Conservation (phyloP, 2,113 vertebrate species). For the Rhinolophus ferrumequinum region DNA sequence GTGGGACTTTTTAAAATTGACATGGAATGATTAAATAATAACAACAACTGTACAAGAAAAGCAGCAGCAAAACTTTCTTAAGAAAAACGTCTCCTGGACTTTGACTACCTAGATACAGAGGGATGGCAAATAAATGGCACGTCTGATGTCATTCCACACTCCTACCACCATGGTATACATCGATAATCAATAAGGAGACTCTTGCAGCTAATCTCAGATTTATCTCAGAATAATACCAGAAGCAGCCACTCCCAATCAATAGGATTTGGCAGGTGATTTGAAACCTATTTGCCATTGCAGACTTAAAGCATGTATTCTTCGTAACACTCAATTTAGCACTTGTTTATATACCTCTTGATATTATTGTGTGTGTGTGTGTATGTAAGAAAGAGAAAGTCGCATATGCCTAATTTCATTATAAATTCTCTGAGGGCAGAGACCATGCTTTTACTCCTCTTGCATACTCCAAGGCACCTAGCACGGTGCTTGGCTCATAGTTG, state of each 20-base stretch:
- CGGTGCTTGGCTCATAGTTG: not conserved
- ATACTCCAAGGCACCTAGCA: not conserved
- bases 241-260: conserved; percentile 40
- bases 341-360: conserved; percentile 12
- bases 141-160: not conserved
- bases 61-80: not conserved
- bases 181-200: conserved; percentile 43
- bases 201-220: conserved; percentile 1
- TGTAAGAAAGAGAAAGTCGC: not conserved
- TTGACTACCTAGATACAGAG: not conserved
- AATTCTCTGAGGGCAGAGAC: not conserved
- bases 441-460: not conserved
- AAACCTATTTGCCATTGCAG: conserved; percentile 34
- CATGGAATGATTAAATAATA: not conserved
- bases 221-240: conserved; percentile 6
- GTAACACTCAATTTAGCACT: not conserved
- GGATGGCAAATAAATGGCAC: not conserved
- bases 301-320: conserved; percentile 27
- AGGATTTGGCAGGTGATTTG: conserved; percentile 52
- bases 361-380: not conserved
- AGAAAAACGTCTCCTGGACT: not conserved
- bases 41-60: not conserved
- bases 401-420: not conserved
- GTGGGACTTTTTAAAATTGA: not conserved
- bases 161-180: not conserved